phyloP scores from a whole-genome alignment of 2,888 invertebrate species.

The Scaeva pyrastri region DNA sequence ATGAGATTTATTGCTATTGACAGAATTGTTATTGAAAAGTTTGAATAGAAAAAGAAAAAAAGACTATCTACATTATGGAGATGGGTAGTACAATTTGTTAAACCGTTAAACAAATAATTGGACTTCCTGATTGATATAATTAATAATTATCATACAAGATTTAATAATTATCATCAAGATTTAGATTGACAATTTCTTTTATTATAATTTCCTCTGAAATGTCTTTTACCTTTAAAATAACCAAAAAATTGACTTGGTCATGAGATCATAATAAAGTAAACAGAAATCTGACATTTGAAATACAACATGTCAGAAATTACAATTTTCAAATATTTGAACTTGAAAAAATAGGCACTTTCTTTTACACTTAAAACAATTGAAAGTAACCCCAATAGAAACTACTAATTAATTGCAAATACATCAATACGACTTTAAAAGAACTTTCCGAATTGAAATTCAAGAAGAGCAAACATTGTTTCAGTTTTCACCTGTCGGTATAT shows the following conservation, averaged over 20 bases:
- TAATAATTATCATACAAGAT: no score
- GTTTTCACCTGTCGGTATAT: conserved; percentile 41
- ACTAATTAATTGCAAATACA: conserved; percentile 24
- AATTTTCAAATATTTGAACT: background rate
- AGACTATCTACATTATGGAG: no score
- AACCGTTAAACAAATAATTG: no score
- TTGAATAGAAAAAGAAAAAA: no score
- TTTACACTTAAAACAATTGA: background rate
- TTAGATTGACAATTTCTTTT: no score
- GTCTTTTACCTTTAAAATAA: no score
- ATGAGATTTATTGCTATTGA: conserved; percentile 25
- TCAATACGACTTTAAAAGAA: background rate
- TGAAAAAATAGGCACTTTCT: conserved; percentile 23
- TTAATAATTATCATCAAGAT: no score
- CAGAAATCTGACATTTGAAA: background rate
- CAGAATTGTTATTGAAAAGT: background rate
- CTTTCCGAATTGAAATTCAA: conserved; percentile 50
- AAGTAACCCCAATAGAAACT: conserved; percentile 24
- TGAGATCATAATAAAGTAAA: no score
- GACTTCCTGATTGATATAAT: background rate
- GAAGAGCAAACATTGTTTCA: conserved; percentile 9
- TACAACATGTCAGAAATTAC: background rate
- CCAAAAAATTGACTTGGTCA: no score
- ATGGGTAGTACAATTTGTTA: no score
- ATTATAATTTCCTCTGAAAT: no score